Conservation (phyloP, 2,113 vertebrate genomes). For the Poeciliopsis retropinna region DNA sequence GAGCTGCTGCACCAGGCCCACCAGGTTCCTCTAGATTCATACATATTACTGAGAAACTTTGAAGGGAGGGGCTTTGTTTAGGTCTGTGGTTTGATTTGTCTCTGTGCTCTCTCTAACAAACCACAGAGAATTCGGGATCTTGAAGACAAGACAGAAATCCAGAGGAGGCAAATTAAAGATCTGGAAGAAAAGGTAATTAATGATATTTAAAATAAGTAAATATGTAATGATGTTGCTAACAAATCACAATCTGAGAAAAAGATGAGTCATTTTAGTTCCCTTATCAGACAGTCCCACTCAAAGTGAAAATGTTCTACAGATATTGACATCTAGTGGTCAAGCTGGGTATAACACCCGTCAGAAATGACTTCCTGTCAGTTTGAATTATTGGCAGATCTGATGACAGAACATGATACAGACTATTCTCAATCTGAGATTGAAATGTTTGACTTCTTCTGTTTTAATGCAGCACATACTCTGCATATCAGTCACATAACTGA, state of each 20-base stretch:
- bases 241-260: not conserved
- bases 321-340: not conserved
- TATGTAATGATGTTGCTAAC: not conserved
- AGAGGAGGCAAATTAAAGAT: conserved; percentile 98
- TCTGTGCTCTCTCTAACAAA: conserved; percentile 5
- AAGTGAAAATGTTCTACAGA: not conserved
- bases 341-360: not conserved
- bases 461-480: no score
- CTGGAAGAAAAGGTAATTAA: conserved; percentile 93
- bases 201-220: not conserved
- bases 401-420: not conserved
- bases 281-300: no score
- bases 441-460: not conserved
- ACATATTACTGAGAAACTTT: not conserved
- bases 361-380: not conserved
- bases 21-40: conserved; percentile 80
- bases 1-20: conserved; percentile 97
- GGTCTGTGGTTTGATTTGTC: not conserved
- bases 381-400: not conserved
- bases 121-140: conserved; percentile 95
- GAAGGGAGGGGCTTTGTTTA: not conserved
- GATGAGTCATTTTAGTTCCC: no score
- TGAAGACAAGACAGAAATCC: conserved; percentile 98
- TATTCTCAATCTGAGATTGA: not conserved
- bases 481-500: no score